A percentile compares a stretch with the other conserved stretches of the same genome.
Conservation (phyloP, 2,888 invertebrate species). For the Matsumyia berberina region DNA sequence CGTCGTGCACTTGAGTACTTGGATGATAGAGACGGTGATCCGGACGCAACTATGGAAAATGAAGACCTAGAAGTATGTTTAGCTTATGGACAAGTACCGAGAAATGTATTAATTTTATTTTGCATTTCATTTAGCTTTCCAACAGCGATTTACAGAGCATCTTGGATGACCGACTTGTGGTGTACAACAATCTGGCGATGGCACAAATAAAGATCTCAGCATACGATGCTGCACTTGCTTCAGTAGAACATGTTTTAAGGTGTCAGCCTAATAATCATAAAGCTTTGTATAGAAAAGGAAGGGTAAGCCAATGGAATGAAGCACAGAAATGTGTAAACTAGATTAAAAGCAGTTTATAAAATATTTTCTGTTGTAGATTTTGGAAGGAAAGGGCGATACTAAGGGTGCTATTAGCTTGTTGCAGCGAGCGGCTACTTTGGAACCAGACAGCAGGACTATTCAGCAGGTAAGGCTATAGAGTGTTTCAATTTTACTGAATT, state of each 20-base stretch:
- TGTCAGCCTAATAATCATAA: conserved; percentile 95
- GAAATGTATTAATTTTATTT: not conserved
- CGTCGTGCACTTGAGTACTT: conserved; percentile 92
- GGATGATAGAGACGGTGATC: conserved; percentile 89
- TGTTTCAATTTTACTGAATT: not conserved
- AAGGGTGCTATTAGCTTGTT: conserved; percentile 89
- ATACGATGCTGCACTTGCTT: conserved; percentile 92
- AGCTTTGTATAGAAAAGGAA: conserved; percentile 94
- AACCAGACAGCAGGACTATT: conserved; percentile 87
- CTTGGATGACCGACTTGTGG: conserved; percentile 92
- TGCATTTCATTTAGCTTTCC: conserved; percentile 82
- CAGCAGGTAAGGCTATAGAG: conserved; percentile 81
- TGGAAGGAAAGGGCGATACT: conserved; percentile 89
- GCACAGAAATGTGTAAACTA: not conserved
- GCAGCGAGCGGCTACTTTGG: conserved; percentile 87
- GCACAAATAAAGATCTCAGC: conserved; percentile 95
- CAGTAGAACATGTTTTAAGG: conserved; percentile 92
- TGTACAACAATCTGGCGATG: conserved; percentile 96
- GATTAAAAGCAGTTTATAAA: not conserved
- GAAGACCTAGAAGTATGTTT: conserved; percentile 81
- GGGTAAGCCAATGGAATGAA: conserved; percentile 83
- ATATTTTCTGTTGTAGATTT: conserved; percentile 84
- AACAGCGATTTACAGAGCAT: conserved; percentile 88
- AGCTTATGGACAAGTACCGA: no score
- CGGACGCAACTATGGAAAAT: conserved; percentile 85